A percentile compares a stretch with the other conserved stretches of the same genome.
phyloP scores from a whole-genome alignment of 2,888 invertebrate species.

The Lasiommata megera region DNA sequence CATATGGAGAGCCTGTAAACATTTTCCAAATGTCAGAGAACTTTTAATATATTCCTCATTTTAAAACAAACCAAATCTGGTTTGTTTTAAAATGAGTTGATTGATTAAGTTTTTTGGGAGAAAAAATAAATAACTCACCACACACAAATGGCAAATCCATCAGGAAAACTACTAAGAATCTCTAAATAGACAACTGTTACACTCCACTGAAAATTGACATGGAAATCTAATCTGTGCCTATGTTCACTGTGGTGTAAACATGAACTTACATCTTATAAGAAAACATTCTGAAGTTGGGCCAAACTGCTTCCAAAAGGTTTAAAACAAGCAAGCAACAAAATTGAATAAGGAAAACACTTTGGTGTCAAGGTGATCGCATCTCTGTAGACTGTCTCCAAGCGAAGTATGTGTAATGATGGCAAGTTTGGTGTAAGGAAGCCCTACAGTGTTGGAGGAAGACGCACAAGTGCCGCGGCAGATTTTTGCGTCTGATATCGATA shows the following conservation, averaged over 20 bases:
- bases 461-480: conserved; percentile 38
- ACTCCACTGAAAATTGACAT: conserved; percentile 63
- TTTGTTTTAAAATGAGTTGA: too few species aligned
- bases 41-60: not conserved
- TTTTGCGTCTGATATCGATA: not conserved
- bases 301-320: not conserved
- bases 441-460: conserved; percentile 44
- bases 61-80: not conserved
- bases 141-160: conserved; percentile 64
- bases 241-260: conserved; percentile 46
- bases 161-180: conserved; percentile 30
- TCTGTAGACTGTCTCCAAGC: conserved; percentile 22
- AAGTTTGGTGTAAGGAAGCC: conserved; percentile 44
- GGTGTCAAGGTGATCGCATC: conserved; percentile 46
- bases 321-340: conserved; percentile 32
- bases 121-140: conserved; percentile 53
- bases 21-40: too few species aligned
- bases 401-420: conserved; percentile 14
- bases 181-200: conserved; percentile 43
- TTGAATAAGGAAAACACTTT: conserved; percentile 38
- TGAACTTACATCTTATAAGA: not conserved
- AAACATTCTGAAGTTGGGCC: not conserved
- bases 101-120: too few species aligned
- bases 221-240: conserved; percentile 51
- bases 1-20: conserved; percentile 1